Evolutionary conservation across 2,888 invertebrate species (phyloP), one percentile per base, ranked within the genome.

Genomic region (Nephrotoma appendiculata): DNA sequence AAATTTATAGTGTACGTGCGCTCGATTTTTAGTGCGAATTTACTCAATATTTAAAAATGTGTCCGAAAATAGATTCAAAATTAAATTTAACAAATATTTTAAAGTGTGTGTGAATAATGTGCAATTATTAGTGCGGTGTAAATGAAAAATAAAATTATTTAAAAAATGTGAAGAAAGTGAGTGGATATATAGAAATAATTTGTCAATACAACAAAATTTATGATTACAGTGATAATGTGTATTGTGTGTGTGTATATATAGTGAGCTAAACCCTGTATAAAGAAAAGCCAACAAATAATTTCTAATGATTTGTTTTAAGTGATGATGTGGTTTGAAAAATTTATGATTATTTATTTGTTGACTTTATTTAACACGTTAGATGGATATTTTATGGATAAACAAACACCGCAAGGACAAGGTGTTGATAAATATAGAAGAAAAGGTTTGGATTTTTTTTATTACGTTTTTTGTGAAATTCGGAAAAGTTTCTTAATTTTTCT

Each of bases 381-480:
- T 86, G 86, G 86, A 86, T 86, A 86, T 86, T 86, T 86, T 86
- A 57, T 86, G 52, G 86, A 86, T 86, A 86, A 86, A 86, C 52
- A 86, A 52, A 86, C 57, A 86, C 84, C 84, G 15, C 84, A 84
- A 84, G 84, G 84, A 84, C 86, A 86, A 57, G 86, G 44, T 52
- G 44, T 41, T 41, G 86, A 44, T 44, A 52, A 57, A 52, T 44
- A 86, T 86, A 31, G 86, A 86, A 86, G 86, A 86, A 86, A 86
- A 86, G 86, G 86, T 86, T 84, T 84, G 84, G 7, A 11, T 1
- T 9, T 48, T 9, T 71, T 71, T 31, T 31, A 19, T 71, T 31
- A 31, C 31, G 6, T 31, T 71, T 57, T 31, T 19, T 19, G 57
- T 19, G 19, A 7, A 52, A 52, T 52, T n/a, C 48, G 1, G 5